phyloP scores from a whole-genome alignment of 2,113 vertebrate species.

The Trochalopteron elliotii region DNA sequence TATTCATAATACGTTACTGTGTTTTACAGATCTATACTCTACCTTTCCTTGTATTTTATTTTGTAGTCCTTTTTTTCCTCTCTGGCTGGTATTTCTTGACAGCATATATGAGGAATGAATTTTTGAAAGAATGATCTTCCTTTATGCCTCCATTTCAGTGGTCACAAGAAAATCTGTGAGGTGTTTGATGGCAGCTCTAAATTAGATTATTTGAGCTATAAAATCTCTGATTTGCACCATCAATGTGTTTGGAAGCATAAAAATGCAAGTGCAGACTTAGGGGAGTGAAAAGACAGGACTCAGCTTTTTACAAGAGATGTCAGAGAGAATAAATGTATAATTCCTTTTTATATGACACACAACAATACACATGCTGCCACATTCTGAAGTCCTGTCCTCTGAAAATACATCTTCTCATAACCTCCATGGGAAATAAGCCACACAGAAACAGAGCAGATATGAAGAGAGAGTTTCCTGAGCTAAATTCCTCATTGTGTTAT shows the following conservation, averaged over 20 bases:
- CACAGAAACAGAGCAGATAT: not conserved
- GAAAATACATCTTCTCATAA: not conserved
- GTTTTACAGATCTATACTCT: not conserved
- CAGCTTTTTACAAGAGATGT: not conserved
- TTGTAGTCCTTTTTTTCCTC: not conserved
- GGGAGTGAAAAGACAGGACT: not conserved
- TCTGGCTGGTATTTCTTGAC: not conserved
- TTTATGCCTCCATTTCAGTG: not conserved
- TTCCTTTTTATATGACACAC: not conserved
- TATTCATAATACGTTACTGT: not conserved
- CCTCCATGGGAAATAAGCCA: not conserved
- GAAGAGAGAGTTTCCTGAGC: not conserved
- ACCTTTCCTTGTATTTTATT: constrained; percentile 15
- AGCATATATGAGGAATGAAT: not conserved
- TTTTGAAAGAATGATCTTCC: constrained; percentile 2
- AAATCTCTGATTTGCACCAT: not conserved
- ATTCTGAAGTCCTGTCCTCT: not conserved
- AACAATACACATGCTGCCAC: not conserved
- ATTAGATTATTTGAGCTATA: not conserved
- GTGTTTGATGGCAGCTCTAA: not conserved
- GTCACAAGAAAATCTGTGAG: not conserved
- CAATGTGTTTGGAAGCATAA: not conserved
- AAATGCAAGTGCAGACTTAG: not conserved
- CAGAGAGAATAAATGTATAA: not conserved
- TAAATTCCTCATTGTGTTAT: not conserved